Evolutionary conservation across 2,797 vertebrate genomes (phyloP).

Genomic region (Scolopax rusticola): DNA sequence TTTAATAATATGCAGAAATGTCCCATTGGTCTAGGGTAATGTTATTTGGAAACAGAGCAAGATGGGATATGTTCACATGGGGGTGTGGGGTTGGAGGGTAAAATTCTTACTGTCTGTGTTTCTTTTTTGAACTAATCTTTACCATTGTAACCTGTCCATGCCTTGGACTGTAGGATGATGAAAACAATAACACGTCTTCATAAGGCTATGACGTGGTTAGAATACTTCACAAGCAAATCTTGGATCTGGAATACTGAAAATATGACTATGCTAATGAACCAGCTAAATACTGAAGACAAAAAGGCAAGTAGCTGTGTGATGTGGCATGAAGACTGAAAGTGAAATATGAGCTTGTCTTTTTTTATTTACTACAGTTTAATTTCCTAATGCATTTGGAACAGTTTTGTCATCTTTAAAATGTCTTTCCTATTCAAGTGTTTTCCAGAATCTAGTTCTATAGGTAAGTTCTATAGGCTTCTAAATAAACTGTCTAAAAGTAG

Average conservation of each 20-base stretch:
- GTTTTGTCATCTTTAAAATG: not conserved
- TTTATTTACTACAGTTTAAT: not conserved
- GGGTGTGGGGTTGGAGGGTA: not conserved
- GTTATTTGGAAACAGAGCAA: not conserved
- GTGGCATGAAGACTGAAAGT: not conserved
- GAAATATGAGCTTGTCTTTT: not conserved
- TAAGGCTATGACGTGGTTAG: slow-evolving; percentile 95
- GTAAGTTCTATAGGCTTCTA: not conserved
- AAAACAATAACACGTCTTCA: slow-evolving; percentile 97
- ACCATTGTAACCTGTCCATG: slow-evolving; percentile 43
- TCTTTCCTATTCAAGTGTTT: not conserved
- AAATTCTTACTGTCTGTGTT: not conserved
- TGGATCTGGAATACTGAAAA: slow-evolving; percentile 99
- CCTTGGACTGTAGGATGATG: slow-evolving; percentile 91
- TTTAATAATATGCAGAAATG: slow-evolving; percentile 75
- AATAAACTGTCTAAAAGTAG: not conserved
- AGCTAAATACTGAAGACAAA: slow-evolving; percentile 91
- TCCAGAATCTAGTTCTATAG: not conserved
- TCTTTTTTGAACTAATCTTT: not conserved
- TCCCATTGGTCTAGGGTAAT: slow-evolving; percentile 17
- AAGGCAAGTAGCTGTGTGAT: slow-evolving; percentile 82
- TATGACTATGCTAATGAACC: slow-evolving; percentile 90
- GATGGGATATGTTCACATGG: not conserved
- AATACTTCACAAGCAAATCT: slow-evolving; percentile 98
- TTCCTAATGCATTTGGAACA: not conserved